A percentile compares a stretch with the other conserved stretches of the same genome.
These are phyloP conservation scores for Tetraneura akinire DNA, from an alignment of 1,140 invertebrate species.

Conservation along the genomic window DNA sequence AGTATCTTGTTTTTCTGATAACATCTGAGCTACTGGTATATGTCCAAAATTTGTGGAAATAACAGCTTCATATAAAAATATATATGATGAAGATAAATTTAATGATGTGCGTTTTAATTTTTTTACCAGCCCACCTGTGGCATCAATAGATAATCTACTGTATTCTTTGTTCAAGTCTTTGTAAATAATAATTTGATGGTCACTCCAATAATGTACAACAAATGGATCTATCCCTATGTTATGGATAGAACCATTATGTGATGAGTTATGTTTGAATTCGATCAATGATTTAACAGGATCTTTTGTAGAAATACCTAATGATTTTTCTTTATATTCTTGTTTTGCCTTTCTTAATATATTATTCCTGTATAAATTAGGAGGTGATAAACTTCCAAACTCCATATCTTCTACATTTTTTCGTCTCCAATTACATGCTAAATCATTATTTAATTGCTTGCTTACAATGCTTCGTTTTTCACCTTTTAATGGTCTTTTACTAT, in stretches of 20 bases:
- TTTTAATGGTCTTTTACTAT: background rate
- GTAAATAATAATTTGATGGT: background rate
- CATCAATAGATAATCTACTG: background rate
- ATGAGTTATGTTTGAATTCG: background rate
- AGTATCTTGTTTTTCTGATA: slow-evolving; percentile 5
- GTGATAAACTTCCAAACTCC: too few relatives aligned
- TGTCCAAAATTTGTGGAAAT: background rate
- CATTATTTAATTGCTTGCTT: background rate
- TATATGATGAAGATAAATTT: background rate
- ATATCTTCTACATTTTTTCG: too few relatives aligned
- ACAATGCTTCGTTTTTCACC: background rate
- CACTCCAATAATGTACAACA: background rate
- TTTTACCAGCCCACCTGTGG: background rate
- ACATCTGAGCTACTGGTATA: background rate
- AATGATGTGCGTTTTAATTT: background rate
- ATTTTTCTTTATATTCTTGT: too few relatives aligned
- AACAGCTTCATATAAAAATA: background rate
- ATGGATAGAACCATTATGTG: background rate
- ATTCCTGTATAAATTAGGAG: too few relatives aligned
- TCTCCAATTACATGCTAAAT: background rate
- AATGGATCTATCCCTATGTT: background rate
- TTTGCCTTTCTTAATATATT: too few relatives aligned
- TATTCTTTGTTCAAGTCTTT: background rate
- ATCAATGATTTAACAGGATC: too few relatives aligned
- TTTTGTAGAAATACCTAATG: too few relatives aligned